These are phyloP conservation scores for Eidolon helvum DNA, from an alignment of 2,113 vertebrate genomes.

Conservation along the genomic window DNA sequence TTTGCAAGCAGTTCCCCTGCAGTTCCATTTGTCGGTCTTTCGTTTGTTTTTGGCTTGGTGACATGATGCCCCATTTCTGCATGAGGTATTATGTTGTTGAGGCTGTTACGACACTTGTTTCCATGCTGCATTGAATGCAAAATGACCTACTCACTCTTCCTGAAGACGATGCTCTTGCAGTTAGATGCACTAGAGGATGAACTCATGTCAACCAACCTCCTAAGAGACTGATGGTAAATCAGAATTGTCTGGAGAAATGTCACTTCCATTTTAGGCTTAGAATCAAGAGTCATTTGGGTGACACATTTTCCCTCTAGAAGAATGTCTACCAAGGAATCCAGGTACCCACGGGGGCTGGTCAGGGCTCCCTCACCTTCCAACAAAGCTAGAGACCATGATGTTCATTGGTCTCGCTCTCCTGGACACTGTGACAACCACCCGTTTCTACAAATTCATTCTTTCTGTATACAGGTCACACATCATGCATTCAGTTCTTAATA, in stretches of 20 bases:
- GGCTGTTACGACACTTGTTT: constrained; percentile 20
- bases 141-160: constrained; percentile 14
- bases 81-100: background rate
- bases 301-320: background rate
- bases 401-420: background rate
- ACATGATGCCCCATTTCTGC: background rate
- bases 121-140: background rate
- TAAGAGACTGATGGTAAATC: background rate
- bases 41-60: constrained; percentile 7
- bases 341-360: background rate
- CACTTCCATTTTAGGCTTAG: background rate
- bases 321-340: background rate
- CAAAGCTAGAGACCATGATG: background rate
- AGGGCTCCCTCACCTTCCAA: background rate
- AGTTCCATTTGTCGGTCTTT: background rate
- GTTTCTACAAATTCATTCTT: background rate
- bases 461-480: background rate
- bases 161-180: background rate
- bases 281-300: background rate
- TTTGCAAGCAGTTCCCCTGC: background rate
- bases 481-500: background rate
- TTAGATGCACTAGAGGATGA: background rate
- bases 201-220: background rate
- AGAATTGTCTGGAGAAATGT: constrained; percentile 11
- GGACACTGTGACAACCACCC: background rate